These are phyloP conservation scores for Calephelis nemesis DNA, from an alignment of 1,140 invertebrate species.

Conservation along the genomic window DNA sequence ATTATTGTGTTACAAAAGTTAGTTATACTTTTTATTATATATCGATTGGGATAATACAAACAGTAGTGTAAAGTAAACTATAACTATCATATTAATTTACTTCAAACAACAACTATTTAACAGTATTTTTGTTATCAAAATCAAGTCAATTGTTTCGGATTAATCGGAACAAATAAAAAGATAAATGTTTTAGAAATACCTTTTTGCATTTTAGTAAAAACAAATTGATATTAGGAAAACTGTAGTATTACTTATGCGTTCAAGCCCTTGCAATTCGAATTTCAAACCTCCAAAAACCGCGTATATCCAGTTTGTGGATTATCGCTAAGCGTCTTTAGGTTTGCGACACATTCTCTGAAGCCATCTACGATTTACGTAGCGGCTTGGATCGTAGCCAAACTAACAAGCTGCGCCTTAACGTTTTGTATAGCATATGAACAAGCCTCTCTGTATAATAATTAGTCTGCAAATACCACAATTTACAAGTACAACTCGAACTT, in stretches of 20 bases:
- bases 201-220: too few species aligned
- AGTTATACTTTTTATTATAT: too few species aligned
- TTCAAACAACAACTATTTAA: too few species aligned
- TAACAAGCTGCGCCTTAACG: constrained; percentile 30
- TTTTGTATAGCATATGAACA: constrained; percentile 8
- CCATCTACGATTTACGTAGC: constrained; percentile 21
- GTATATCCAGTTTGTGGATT: constrained; percentile 5
- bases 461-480: neutral
- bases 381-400: constrained; percentile 27
- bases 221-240: too few species aligned
- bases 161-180: neutral
- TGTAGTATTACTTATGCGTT: too few species aligned
- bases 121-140: neutral
- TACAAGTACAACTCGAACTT: neutral
- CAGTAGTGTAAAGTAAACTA: too few species aligned
- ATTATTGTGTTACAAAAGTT: too few species aligned
- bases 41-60: too few species aligned
- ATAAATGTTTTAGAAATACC: neutral
- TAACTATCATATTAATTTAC: too few species aligned
- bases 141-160: neutral
- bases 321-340: constrained; percentile 13
- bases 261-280: too few species aligned
- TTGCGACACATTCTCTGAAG: constrained; percentile 13
- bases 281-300: neutral
- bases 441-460: constrained; percentile 15